phyloP scores from a whole-genome alignment of 1,140 invertebrate species.

The Drosophila teissieri region DNA sequence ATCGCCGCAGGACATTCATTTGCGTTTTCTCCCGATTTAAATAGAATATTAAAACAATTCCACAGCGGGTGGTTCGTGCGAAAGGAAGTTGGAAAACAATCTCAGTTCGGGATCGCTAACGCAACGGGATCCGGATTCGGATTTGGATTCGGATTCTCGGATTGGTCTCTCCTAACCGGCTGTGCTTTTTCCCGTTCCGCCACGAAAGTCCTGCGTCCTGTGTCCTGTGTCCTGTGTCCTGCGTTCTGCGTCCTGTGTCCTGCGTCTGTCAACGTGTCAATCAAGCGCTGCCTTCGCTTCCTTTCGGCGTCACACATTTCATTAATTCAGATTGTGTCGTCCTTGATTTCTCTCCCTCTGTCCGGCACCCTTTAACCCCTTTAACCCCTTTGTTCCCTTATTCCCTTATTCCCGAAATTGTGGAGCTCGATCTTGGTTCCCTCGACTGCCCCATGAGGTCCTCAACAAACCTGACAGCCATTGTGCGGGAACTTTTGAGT shows the following conservation, averaged over 20 bases:
- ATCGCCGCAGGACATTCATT: constrained; percentile 36
- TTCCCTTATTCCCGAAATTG: background rate
- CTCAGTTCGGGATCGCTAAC: constrained; percentile 32
- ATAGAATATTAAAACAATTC: constrained; percentile 51
- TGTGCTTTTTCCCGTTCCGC: constrained; percentile 29
- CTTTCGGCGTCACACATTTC: constrained; percentile 28
- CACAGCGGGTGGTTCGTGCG: constrained; percentile 23
- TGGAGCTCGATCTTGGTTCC: constrained; percentile 9
- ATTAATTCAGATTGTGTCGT: constrained; percentile 44
- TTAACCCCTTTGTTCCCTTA: constrained; percentile 18
- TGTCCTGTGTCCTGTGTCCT: constrained; percentile 29
- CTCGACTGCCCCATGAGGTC: constrained; percentile 9
- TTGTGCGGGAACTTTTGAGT: background rate
- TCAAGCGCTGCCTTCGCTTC: constrained; percentile 41
- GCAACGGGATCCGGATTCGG: constrained; percentile 22
- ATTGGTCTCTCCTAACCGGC: constrained; percentile 30
- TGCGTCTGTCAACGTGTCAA: constrained; percentile 58
- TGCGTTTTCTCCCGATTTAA: constrained; percentile 8
- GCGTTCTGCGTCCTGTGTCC: constrained; percentile 10
- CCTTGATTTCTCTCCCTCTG: constrained; percentile 5
- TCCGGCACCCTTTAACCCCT: constrained; percentile 13
- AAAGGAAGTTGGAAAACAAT: constrained; percentile 27
- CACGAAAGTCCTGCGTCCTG: constrained; percentile 14
- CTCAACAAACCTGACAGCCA: background rate
- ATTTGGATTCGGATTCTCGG: constrained; percentile 6